Evolutionary conservation across 2,113 vertebrate genomes (phyloP).

Genomic region (Canis aureus): DNA sequence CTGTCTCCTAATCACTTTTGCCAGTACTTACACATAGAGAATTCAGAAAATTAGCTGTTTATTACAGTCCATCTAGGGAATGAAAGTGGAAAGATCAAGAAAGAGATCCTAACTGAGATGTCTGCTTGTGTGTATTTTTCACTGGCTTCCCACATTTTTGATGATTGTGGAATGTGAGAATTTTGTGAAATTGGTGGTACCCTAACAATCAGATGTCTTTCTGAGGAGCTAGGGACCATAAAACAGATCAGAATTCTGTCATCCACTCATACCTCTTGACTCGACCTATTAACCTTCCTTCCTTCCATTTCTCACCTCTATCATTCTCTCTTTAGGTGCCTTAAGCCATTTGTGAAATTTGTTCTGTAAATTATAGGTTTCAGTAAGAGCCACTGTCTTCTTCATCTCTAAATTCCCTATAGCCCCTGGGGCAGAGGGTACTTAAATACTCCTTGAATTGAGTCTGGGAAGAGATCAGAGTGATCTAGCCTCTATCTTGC

Average conservation of each 20-base stretch:
- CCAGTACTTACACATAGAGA: background rate
- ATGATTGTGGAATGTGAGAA: background rate
- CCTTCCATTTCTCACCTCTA: background rate
- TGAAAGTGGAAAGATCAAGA: conserved; percentile 14
- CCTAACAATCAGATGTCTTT: background rate
- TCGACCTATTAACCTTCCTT: background rate
- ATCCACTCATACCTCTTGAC: background rate
- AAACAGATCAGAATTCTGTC: conserved; percentile 11
- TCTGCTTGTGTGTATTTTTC: background rate
- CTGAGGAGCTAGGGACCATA: background rate
- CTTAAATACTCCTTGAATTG: background rate
- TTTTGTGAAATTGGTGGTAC: background rate
- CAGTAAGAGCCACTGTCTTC: background rate
- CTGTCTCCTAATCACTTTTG: background rate
- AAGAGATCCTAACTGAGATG: background rate
- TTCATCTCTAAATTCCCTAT: background rate
- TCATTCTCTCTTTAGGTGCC: background rate
- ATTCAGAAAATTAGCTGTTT: background rate
- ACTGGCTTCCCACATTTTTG: background rate
- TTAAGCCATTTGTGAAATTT: background rate
- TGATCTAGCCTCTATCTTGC: background rate
- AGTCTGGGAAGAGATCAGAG: background rate
- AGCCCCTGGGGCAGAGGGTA: background rate
- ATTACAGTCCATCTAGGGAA: background rate
- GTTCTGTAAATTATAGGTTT: background rate